Conservation (phyloP, 2,113 vertebrate genomes). For the Rallus limicola region DNA sequence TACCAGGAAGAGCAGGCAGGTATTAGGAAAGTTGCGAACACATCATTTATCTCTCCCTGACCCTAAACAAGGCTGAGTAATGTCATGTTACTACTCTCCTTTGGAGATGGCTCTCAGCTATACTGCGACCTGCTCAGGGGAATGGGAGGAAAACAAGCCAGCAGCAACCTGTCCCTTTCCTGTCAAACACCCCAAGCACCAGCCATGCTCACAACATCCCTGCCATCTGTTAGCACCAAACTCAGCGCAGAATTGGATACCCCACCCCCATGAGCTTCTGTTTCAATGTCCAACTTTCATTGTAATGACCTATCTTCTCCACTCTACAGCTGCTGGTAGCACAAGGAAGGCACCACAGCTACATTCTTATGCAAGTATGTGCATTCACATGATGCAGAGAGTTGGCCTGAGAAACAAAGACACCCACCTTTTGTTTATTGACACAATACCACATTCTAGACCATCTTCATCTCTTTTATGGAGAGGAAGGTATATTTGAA, state of each 20-base stretch:
- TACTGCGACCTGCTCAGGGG: neutral
- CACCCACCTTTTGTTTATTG: neutral
- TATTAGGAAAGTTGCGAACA: neutral
- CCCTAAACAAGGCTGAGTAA: neutral
- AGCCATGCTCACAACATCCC: neutral
- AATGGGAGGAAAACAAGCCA: neutral
- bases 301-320: neutral
- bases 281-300: neutral
- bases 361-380: neutral
- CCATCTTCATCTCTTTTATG: neutral
- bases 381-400: neutral
- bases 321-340: neutral
- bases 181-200: neutral
- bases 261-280: neutral
- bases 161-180: neutral
- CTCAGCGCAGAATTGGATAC: neutral
- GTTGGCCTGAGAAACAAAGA: neutral
- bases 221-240: neutral
- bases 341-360: neutral
- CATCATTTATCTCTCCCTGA: neutral
- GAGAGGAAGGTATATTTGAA: neutral
- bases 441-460: neutral
- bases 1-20: neutral
- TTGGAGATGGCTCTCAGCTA: neutral
- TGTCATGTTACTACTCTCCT: neutral